A percentile compares a stretch with the other conserved stretches of the same genome.
Conservation (phyloP, 2,797 vertebrate genomes). For the Ciconia nigra region DNA sequence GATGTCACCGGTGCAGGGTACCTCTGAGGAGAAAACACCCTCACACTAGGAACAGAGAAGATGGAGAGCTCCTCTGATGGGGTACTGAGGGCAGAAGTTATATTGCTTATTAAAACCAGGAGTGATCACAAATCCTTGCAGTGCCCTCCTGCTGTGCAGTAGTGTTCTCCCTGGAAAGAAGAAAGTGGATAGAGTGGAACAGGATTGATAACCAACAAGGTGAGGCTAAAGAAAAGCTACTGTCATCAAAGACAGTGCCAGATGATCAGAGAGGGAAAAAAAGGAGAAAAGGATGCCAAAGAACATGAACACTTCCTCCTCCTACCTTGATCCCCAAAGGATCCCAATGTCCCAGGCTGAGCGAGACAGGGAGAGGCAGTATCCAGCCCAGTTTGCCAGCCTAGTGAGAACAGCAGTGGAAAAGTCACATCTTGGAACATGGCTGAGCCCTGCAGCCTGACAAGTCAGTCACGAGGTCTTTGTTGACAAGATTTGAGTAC, state of each 20-base stretch:
- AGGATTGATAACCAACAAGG: not conserved
- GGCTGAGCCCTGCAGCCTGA: not conserved
- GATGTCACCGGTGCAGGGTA: not conserved
- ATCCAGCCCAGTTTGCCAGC: not conserved
- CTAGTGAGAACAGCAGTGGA: not conserved
- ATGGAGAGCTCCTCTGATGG: not conserved
- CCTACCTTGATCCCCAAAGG: not conserved
- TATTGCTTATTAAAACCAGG: not conserved
- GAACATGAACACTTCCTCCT: not conserved
- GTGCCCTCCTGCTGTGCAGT: not conserved
- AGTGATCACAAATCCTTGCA: not conserved
- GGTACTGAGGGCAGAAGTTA: not conserved
- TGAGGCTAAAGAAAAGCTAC: not conserved
- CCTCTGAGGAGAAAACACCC: not conserved
- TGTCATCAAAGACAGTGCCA: not conserved
- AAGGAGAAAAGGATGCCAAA: not conserved
- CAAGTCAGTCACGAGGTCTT: not conserved
- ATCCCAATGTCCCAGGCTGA: not conserved
- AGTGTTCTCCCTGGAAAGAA: not conserved
- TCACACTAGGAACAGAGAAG: not conserved
- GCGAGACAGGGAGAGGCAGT: not conserved
- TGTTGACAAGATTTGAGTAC: not conserved
- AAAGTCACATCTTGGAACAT: not conserved
- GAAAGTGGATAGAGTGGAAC: not conserved
- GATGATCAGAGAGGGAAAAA: not conserved